Conservation (phyloP, 2,888 invertebrate genomes). For the Cyclophora punctaria region DNA sequence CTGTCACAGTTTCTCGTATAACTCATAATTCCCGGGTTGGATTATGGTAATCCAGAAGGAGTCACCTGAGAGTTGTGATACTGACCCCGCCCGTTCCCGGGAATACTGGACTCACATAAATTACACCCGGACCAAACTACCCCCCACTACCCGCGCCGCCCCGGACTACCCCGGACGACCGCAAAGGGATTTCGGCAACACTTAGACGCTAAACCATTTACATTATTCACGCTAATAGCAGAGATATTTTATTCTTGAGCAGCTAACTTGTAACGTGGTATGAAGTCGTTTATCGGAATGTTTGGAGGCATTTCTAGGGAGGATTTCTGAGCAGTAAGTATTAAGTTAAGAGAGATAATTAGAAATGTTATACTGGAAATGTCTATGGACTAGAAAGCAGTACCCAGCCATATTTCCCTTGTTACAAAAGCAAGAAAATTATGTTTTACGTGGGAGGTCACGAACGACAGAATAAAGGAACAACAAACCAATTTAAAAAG, state of each 20-base stretch:
- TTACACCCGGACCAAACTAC: not conserved
- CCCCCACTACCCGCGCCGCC: too few relatives aligned
- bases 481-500: too few relatives aligned
- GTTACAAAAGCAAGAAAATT: too few relatives aligned
- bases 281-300: constrained; percentile 14
- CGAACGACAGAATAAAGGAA: too few relatives aligned
- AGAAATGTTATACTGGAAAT: too few relatives aligned
- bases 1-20: too few relatives aligned
- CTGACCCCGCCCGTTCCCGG: constrained; percentile 7
- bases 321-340: too few relatives aligned
- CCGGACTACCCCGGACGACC: constrained; percentile 3
- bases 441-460: too few relatives aligned
- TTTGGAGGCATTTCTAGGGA: constrained; percentile 4
- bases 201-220: constrained; percentile 8
- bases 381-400: too few relatives aligned
- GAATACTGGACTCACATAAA: constrained; percentile 3
- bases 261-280: constrained; percentile 7
- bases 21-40: not conserved
- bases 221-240: constrained; percentile 15
- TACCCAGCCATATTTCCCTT: too few relatives aligned
- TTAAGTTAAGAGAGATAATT: too few relatives aligned
- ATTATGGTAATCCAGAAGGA: not conserved
- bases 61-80: not conserved
- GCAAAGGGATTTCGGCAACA: constrained; percentile 10
- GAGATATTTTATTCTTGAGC: constrained; percentile 16